Base-by-base conservation (phyloP, 1,140 invertebrate genomes). In the Drosophila pruinosa region DNA sequence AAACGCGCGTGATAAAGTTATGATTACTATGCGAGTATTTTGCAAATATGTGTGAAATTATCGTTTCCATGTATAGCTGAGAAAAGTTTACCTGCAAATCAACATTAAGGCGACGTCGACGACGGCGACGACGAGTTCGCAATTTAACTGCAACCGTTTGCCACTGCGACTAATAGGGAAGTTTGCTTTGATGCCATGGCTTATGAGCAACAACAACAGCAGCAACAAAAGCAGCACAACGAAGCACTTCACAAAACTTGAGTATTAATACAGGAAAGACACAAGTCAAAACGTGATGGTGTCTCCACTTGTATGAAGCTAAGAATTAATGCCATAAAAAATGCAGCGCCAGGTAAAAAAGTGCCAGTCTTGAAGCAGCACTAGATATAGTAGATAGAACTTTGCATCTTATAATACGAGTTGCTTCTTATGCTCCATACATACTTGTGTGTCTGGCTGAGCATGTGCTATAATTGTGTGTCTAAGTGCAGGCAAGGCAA, bases 1-100 rank as follows among this genome's bases (percentile, higher is more conserved):
- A 50, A 65, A 65, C 41, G 68, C 61, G 68, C 82, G 79, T 74
- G 79, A 79, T 77, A 85, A 83, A 83, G 83, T 83, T 83, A 83
- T 85, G 79, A 83, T 83, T 83, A 64, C 61, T 57, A 57, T 64
- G 36, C 28, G 48, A 62, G 58, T 53, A 53, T 61, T 71, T 71
- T 64, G 68, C 68, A 71, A 71, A 71, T 71, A 82, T 83, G 80
- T 83, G 76, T 85, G 80, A 83, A 83, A 85, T 83, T 83, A 85
- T 83, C 76, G 80, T 77, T 81, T 81, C 78, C 63, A 65, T 26
- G 45, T 58, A 68, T 59, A 54, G 24, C 78, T 72, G 21, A 41
- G 45, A 70, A 81, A 81, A 70, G 26, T 62, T 70, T 62, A 56
- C 58, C 58, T 45, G 47, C 58, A 70, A 70, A 70, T 70, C 58